Evolutionary conservation across 2,113 vertebrate genomes (phyloP), one percentile per base, ranked within the genome.

Genomic region (Beaufortia kweichowensis): DNA sequence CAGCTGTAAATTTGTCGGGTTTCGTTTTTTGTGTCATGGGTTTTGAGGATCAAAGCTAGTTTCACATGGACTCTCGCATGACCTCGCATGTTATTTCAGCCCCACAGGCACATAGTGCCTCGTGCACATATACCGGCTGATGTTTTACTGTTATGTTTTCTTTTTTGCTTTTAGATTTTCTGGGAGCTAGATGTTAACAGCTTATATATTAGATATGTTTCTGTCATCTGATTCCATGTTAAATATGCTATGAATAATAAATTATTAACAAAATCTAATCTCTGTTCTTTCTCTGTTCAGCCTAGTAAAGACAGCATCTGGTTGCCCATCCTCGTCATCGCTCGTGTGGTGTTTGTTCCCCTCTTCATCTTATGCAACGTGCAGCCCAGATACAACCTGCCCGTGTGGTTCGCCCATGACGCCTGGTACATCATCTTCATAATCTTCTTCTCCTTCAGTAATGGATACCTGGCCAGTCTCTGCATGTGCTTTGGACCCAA

Each of bases 401-500:
- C 93, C 0, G 88, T 94, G 3, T 0, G 89, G 48, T 97, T 99
- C 1, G 3, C 19, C 9, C 95, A 98, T 0, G 96, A 99, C 0
- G 92, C 93, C 87, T 97, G 93, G 94, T 99, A 93, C 93, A 95
- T 97, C 85, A 0, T 91, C 88, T 95, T 99, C 93, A 96, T 98
- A 92, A 90, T 95, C 31, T 4, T 95, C 83, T 99, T 98, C 83
- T 89, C 96, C 86, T 89, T 96, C 88, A 95, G 94, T 92, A 99
- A 98, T 0, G 96, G 97, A 83, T 99, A 98, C 92, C 90, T 99
- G 83, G 95, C 96, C 91, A 98, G 96, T 78, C 95, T 99, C 75
- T 98, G 96, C 91, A 98, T 99, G 97, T 97, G 96, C 91, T 98
- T 94, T 0, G 97, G 97, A 75, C 96, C 97, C 84, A 98, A 97